A percentile compares a stretch with the other conserved stretches of the same genome.
These are phyloP conservation scores for Cryptocheilus praepositus DNA, from an alignment of 2,888 invertebrate genomes.

Conservation along the genomic window DNA sequence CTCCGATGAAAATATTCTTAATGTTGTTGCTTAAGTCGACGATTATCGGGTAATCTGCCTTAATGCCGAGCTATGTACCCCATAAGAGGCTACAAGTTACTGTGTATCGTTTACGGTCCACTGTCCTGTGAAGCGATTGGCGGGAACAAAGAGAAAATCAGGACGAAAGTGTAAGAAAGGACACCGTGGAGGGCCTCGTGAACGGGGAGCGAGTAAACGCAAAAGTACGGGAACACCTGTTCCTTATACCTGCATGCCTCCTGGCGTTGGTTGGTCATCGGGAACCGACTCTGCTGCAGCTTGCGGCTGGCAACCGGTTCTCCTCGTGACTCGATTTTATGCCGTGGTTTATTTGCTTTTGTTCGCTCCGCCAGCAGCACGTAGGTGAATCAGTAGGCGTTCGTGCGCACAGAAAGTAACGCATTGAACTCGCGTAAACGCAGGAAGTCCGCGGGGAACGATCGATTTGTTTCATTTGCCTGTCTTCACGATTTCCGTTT, in stretches of 20 bases:
- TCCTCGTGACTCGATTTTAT: constrained; percentile 50
- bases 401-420: constrained; percentile 42
- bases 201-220: too few species aligned
- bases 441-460: constrained; percentile 9
- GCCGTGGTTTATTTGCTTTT: constrained; percentile 36
- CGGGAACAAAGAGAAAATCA: too few species aligned
- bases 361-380: constrained; percentile 6
- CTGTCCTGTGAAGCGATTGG: too few species aligned
- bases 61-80: too few species aligned
- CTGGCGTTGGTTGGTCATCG: constrained; percentile 19
- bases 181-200: too few species aligned
- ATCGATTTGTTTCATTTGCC: background rate
- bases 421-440: constrained; percentile 32
- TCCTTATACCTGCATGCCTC: constrained; percentile 42
- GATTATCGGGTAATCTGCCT: too few species aligned
- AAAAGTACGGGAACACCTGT: constrained; percentile 52
- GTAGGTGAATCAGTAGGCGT: constrained; percentile 32
- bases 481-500: too few species aligned
- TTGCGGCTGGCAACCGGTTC: constrained; percentile 49
- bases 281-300: background rate
- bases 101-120: too few species aligned
- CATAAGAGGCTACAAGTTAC: too few species aligned
- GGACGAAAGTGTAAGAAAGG: too few species aligned
- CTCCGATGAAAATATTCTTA: too few species aligned
- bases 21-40: too few species aligned